phyloP scores from a whole-genome alignment of 2,113 vertebrate species.

The Tachysurus vachellii region DNA sequence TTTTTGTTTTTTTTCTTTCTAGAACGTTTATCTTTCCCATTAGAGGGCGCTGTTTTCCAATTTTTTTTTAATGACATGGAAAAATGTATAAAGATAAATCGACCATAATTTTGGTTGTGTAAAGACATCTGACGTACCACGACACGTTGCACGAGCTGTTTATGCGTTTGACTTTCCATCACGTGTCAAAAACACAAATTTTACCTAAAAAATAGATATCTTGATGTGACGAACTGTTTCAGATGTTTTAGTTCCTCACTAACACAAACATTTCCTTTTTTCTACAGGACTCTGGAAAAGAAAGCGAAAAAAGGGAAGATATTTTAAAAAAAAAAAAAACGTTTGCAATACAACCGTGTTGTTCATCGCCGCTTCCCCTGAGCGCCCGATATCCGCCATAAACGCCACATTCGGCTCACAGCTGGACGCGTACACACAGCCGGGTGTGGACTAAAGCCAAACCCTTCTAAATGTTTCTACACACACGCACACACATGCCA shows the following conservation, averaged over 20 bases:
- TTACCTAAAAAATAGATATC: neutral
- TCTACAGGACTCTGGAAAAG: constrained; percentile 94
- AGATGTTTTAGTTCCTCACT: neutral
- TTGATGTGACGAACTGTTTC: neutral
- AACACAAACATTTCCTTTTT: neutral
- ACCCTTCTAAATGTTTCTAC: constrained; percentile 69
- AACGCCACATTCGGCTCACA: constrained; percentile 8
- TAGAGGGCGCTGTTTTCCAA: neutral
- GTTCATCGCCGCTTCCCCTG: constrained; percentile 65
- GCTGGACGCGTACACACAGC: constrained; percentile 65
- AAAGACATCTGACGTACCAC: neutral
- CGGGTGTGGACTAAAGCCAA: constrained; percentile 74
- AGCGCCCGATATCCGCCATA: constrained; percentile 35
- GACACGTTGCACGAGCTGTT: neutral
- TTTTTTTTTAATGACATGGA: neutral
- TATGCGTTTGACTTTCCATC: neutral
- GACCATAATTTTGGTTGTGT: neutral
- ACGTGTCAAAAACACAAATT: neutral
- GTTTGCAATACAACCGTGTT: constrained; percentile 74
- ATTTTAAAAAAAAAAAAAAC: constrained; percentile 78
- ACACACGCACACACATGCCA: neutral
- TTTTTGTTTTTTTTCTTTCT: too few relatives aligned
- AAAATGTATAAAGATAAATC: neutral
- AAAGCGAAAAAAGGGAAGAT: constrained; percentile 99
- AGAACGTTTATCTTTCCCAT: neutral